Conservation (phyloP, 2,888 invertebrate species). For the Agrochola lychnidis region DNA sequence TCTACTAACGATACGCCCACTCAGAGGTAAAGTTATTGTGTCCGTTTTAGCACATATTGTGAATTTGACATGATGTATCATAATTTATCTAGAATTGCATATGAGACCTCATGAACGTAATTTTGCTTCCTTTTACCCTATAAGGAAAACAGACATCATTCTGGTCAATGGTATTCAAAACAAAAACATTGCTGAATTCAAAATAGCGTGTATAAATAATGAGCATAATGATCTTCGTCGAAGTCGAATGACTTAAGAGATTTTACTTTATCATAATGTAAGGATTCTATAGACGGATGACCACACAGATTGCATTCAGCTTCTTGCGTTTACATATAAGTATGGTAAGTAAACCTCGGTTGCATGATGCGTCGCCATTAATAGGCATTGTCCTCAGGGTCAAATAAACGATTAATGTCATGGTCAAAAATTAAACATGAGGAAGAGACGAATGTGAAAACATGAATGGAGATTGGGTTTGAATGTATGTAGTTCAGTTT, state of each 20-base stretch:
- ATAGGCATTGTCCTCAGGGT: slow-evolving; percentile 59
- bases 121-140: slow-evolving; percentile 48
- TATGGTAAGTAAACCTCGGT: slow-evolving; percentile 50
- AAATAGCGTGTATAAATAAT: slow-evolving; percentile 11
- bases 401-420: slow-evolving; percentile 63
- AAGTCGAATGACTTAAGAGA: slow-evolving; percentile 2
- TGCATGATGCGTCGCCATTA: slow-evolving; percentile 54
- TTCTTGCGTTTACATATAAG: slow-evolving; percentile 51
- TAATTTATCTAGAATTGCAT: slow-evolving; percentile 40
- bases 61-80: slow-evolving; percentile 48
- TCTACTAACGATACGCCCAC: slow-evolving; percentile 35
- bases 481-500: slow-evolving; percentile 22
- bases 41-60: slow-evolving; percentile 40
- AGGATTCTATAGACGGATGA: slow-evolving; percentile 35
- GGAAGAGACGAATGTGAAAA: slow-evolving; percentile 49
- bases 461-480: slow-evolving; percentile 11
- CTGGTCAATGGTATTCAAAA: slow-evolving; percentile 11
- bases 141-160: slow-evolving; percentile 14
- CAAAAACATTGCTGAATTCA: slow-evolving; percentile 14
- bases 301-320: slow-evolving; percentile 45
- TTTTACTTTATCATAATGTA: slow-evolving; percentile 17
- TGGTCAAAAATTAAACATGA: slow-evolving; percentile 49
- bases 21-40: slow-evolving; percentile 15
- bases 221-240: slow-evolving; percentile 7
- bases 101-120: slow-evolving; percentile 14